These are phyloP conservation scores for Hanleya hanleyi DNA, from an alignment of 2,888 invertebrate species.

Conservation along the genomic window DNA sequence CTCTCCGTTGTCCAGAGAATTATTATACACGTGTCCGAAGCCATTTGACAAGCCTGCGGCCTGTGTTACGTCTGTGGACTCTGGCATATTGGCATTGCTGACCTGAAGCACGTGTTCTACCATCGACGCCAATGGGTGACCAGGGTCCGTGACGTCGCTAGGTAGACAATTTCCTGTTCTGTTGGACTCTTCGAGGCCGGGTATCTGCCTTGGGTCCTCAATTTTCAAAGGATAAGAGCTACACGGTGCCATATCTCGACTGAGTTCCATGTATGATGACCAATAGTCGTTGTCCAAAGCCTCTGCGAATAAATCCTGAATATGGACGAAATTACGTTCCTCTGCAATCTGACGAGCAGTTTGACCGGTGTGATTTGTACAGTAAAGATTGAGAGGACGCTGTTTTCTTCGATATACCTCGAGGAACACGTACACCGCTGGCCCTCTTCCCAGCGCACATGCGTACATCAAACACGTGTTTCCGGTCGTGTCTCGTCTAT, in stretches of 20 bases:
- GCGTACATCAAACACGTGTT: slow-evolving; percentile 7
- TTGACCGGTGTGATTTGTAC: background rate
- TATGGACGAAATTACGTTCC: background rate
- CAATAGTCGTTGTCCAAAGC: background rate
- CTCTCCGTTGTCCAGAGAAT: no score
- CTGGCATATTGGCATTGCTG: background rate
- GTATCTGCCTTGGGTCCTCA: background rate
- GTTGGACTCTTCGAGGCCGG: background rate
- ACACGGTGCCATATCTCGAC: background rate
- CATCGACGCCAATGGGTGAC: background rate
- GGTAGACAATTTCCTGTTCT: no score
- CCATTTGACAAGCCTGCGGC: no score
- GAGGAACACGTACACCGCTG: background rate
- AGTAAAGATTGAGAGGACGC: background rate
- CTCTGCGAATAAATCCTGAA: background rate
- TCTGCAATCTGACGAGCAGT: background rate
- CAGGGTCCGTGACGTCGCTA: background rate
- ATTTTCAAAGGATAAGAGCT: background rate
- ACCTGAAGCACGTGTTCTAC: background rate
- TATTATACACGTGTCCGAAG: no score
- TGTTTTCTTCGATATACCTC: background rate
- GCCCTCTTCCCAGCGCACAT: background rate
- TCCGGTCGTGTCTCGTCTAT: background rate
- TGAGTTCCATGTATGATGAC: background rate
- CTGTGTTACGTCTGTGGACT: no score